Base-by-base conservation (phyloP, 2,888 invertebrate genomes). In the Dryadula phaetusa region DNA sequence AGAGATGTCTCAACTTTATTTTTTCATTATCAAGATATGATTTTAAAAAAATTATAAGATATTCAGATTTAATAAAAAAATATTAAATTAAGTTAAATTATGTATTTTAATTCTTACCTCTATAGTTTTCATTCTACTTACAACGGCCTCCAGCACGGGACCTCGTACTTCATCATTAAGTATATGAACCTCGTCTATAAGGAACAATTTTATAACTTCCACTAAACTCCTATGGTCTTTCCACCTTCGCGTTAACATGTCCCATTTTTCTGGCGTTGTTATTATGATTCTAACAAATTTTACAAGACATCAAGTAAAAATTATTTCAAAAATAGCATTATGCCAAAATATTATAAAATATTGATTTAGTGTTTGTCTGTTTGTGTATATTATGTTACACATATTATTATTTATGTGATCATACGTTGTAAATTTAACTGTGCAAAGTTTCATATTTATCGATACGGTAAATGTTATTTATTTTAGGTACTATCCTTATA, bases 201-300 rank as follows among this genome's bases (percentile, higher is more conserved):
- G 90, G 80, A 96, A 95, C 53, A 96, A 82, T 76, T 94, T 94
- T 12, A 97, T 93, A 8, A 92, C 81, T 70, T 94, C 92, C 18
- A 96, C 94, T 14, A 96, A 81, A 8, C 92, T 85, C 66, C 92
- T 90, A 78, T 95, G 94, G 77, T 96, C 95, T 72, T 93, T 94
- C 96, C 96, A 96, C 70, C 94, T 93, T 66, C 97, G 93, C 0
- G 96, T 97, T 74, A 97, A 80, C 75, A 95, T 95, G 82, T 97
- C 97, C 96, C 96, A 97, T 86, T 97, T 97, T 84, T 97, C 97
- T 0, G 97, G 97, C 0, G 97, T 97, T 3, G 97, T 96, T 77
- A 97, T 94, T 75, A 97, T 94, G 56, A 96, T 86, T 77, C 96
- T 77, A 58, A 20, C 5, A 62, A 42, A 25, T 44, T 66, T 42